A percentile compares a stretch with the other conserved stretches of the same genome.
These are phyloP conservation scores for Malthinus seriepunctatus DNA, from an alignment of 2,888 invertebrate species.

Conservation along the genomic window DNA sequence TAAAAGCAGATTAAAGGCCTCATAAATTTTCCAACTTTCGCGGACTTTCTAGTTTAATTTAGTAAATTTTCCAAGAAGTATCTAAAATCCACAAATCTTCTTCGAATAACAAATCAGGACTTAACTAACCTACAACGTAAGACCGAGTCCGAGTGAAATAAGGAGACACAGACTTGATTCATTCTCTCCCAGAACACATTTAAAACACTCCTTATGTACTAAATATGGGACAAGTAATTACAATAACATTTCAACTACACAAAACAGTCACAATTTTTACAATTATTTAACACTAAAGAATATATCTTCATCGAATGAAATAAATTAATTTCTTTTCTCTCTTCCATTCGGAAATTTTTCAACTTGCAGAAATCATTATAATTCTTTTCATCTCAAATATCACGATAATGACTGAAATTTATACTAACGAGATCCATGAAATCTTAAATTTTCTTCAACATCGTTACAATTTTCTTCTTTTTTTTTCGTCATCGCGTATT, in stretches of 20 bases:
- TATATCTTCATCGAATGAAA: neutral
- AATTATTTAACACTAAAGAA: neutral
- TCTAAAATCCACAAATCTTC: slow-evolving; percentile 27
- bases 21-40: slow-evolving; percentile 16
- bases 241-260: slow-evolving; percentile 30
- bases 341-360: neutral
- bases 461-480: too few relatives aligned
- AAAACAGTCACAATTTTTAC: neutral
- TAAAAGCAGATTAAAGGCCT: slow-evolving; percentile 16
- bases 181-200: slow-evolving; percentile 48
- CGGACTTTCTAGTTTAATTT: slow-evolving; percentile 22
- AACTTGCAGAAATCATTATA: neutral
- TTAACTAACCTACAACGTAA: slow-evolving; percentile 39
- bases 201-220: slow-evolving; percentile 52
- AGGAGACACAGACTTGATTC: slow-evolving; percentile 49
- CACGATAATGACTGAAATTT: slow-evolving; percentile 4
- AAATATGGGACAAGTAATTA: slow-evolving; percentile 53
- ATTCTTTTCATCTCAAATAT: slow-evolving; percentile 4
- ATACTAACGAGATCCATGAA: neutral
- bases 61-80: slow-evolving; percentile 23
- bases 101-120: slow-evolving; percentile 27
- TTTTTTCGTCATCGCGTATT: too few relatives aligned
- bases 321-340: neutral
- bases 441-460: too few relatives aligned
- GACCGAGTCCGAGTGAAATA: slow-evolving; percentile 48